Conservation (phyloP, 2,113 vertebrate species). For the Hemibagrus wyckioides region DNA sequence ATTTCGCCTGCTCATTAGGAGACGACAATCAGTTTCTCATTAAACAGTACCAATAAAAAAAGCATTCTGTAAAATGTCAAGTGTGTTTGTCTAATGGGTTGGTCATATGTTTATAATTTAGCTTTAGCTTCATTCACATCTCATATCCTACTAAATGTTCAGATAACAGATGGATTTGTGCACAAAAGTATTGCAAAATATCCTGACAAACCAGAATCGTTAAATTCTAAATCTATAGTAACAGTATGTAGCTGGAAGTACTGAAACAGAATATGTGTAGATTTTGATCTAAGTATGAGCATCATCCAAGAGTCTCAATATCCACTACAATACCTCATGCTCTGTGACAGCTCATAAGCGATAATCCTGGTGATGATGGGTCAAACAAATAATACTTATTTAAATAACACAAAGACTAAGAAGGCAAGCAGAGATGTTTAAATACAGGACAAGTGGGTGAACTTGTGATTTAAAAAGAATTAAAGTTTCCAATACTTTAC, state of each 20-base stretch:
- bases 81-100: not conserved
- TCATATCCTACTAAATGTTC: not conserved
- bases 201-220: not conserved
- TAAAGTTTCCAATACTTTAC: conserved; percentile 66
- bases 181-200: not conserved
- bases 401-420: not conserved
- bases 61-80: not conserved
- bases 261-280: not conserved
- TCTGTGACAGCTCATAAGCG: not conserved
- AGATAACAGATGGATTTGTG: not conserved
- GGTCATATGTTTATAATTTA: not conserved
- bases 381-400: not conserved
- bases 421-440: no score
- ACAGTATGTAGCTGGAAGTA: not conserved
- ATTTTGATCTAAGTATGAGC: not conserved
- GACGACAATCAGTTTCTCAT: not conserved
- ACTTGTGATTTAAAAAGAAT: not conserved
- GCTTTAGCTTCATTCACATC: not conserved
- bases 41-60: not conserved
- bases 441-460: not conserved
- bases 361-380: conserved; percentile 17
- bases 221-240: not conserved
- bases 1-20: conserved; percentile 8
- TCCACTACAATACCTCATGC: not conserved
- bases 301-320: not conserved